These are phyloP conservation scores for Solea senegalensis DNA, from an alignment of 2,113 vertebrate genomes.

Conservation along the genomic window DNA sequence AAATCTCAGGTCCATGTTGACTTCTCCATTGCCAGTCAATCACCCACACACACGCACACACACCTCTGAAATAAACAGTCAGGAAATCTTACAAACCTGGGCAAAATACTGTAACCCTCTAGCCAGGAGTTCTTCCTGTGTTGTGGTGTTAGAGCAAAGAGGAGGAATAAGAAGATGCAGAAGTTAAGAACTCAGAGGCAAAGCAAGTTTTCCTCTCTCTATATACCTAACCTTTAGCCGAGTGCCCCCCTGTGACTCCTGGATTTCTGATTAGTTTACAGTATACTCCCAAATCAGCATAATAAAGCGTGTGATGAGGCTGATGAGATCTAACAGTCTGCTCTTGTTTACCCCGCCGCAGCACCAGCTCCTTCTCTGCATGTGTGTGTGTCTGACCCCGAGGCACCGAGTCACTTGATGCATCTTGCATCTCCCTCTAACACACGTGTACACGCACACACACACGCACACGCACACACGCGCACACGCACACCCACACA, in stretches of 20 bases:
- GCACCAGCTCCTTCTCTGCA: constrained; percentile 68
- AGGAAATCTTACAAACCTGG: constrained; percentile 30
- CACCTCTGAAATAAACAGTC: constrained; percentile 42
- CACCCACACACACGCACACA: constrained; percentile 8
- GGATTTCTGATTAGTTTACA: constrained; percentile 80
- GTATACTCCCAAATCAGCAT: constrained; percentile 77
- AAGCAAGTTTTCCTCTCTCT: constrained; percentile 62
- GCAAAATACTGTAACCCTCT: constrained; percentile 54
- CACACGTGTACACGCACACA: constrained; percentile 38
- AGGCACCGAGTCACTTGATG: constrained; percentile 82
- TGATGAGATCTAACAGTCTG: constrained; percentile 79
- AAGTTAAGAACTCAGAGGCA: constrained; percentile 63
- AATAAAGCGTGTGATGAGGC: constrained; percentile 77
- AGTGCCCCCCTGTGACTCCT: constrained; percentile 60
- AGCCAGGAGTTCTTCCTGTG: constrained; percentile 15
- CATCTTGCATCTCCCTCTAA: constrained; percentile 65
- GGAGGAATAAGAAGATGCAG: constrained; percentile 24
- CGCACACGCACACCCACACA: constrained; percentile 37
- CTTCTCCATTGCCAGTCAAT: constrained; percentile 63
- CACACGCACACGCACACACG: constrained; percentile 40
- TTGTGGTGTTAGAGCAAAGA: not conserved
- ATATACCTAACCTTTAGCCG: constrained; percentile 73
- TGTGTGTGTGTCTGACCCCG: constrained; percentile 78
- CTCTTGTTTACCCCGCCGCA: constrained; percentile 77
- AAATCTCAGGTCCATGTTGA: constrained; percentile 44